Evolutionary conservation across 2,888 invertebrate genomes (phyloP), one percentile per base, ranked within the genome.

Genomic region (Malthinus seriepunctatus): DNA sequence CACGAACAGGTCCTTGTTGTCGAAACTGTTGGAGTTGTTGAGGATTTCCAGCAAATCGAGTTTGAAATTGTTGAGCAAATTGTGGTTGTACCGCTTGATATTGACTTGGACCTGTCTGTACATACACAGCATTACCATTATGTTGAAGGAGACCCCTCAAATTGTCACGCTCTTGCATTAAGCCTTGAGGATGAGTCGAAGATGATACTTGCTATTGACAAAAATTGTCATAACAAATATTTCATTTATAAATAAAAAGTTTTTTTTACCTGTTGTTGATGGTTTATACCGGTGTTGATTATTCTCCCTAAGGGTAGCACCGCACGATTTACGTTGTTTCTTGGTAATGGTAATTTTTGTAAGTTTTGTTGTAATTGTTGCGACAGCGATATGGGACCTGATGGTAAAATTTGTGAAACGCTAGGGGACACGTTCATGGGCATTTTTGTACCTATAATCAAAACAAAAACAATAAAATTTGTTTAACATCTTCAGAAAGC

Each of bases 171-270:
- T 78, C 78, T 31, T 74, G 74, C 67, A 77, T 67, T 67, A 81
- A 76, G 9, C 80, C 79, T 63, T 84, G 85, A 10, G 86, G 86
- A 78, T 86, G 86, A 8, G 85, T 84, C 0, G 84, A 84, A 3
- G 84, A 84, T 4, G 83, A 82, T 12, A 83, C 82, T 78, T 82
- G 75, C 51, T 58, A 63, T 46, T 42, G 15, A 42, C 39, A 15
- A 42, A 42, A 42, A 15, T 42, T 42, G 39, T 42, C 15, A 42
- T 42, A 42, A 42, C 31, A 45, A 45, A 45, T 45, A 45, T 15
- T 45, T 14, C 10, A 45, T 15, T 11, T 11, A 23, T 6, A 45
- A 15, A n/a, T 15, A 15, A 10, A 37, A 23, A 48, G 11, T 33
- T 11, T 44, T 23, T 32, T 51, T 49, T 54, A 54, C 53, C 15